Evolutionary conservation across 2,797 vertebrate genomes (phyloP).

Genomic region (Phalanger gymnotis): DNA sequence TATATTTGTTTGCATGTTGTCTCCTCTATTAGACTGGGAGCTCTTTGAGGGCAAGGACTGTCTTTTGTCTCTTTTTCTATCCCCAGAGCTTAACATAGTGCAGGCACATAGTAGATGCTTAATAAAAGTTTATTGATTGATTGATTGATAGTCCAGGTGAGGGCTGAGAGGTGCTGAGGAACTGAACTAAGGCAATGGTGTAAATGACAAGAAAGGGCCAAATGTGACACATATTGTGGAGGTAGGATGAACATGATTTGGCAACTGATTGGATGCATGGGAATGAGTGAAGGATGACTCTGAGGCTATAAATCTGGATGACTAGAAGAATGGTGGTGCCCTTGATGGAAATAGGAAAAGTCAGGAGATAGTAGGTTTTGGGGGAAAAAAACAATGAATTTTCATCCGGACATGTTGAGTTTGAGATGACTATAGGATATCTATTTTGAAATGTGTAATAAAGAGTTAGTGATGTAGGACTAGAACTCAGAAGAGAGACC

Average conservation of each 20-base stretch:
- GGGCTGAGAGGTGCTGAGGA: neutral
- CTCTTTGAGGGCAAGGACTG: neutral
- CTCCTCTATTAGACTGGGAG: neutral
- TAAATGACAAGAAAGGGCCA: neutral
- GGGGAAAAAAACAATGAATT: neutral
- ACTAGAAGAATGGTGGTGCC: neutral
- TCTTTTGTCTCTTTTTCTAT: neutral
- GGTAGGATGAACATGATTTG: neutral
- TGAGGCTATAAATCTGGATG: neutral
- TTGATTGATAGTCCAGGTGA: neutral
- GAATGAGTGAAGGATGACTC: neutral
- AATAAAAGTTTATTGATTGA: neutral
- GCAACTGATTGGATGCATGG: neutral
- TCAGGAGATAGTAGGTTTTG: neutral
- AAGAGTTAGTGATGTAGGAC: neutral
- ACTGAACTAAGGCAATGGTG: neutral
- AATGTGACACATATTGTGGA: neutral
- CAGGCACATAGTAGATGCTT: neutral
- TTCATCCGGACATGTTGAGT: neutral
- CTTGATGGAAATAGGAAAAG: neutral
- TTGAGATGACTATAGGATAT: neutral
- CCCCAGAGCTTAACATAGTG: neutral
- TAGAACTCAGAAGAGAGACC: neutral
- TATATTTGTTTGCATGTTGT: neutral
- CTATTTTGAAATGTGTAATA: neutral